These are phyloP conservation scores for Frieseomelitta varia DNA, from an alignment of 1,140 invertebrate genomes.

Conservation along the genomic window DNA sequence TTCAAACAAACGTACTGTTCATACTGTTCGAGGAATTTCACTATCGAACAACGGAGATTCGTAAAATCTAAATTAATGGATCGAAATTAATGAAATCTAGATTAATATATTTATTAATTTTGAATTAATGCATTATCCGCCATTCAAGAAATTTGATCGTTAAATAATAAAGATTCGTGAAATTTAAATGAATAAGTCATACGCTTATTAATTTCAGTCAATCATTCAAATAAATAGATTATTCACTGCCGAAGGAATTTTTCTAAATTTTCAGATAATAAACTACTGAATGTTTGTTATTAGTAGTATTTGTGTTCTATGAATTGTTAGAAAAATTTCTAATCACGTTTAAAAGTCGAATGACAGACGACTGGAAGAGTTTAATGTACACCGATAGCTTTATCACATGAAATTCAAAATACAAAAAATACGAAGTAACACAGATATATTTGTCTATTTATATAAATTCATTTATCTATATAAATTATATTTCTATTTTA, in stretches of 20 bases:
- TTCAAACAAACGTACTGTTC: not conserved
- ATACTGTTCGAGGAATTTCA: accelerated
- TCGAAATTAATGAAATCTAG: too few species aligned
- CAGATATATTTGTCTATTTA: accelerated
- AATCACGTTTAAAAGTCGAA: not conserved
- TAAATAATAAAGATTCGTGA: too few species aligned
- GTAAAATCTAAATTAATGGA: not conserved
- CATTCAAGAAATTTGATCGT: too few species aligned
- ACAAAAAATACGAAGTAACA: not conserved
- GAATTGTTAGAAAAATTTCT: too few species aligned
- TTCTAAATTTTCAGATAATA: not conserved
- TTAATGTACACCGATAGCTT: too few species aligned
- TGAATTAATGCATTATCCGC: too few species aligned
- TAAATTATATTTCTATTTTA: not conserved
- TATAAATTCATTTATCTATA: not conserved
- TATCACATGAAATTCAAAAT: not conserved
- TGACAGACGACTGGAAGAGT: not conserved
- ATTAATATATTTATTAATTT: too few species aligned
- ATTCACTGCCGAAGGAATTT: too few species aligned
- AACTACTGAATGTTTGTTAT: too few species aligned
- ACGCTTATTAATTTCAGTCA: not conserved
- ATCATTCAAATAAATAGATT: not conserved
- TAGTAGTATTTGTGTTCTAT: too few species aligned
- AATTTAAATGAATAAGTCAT: too few species aligned
- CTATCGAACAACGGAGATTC: not conserved